phyloP scores from a whole-genome alignment of 2,797 vertebrate genomes.

The Mormyrops attenuatus region DNA sequence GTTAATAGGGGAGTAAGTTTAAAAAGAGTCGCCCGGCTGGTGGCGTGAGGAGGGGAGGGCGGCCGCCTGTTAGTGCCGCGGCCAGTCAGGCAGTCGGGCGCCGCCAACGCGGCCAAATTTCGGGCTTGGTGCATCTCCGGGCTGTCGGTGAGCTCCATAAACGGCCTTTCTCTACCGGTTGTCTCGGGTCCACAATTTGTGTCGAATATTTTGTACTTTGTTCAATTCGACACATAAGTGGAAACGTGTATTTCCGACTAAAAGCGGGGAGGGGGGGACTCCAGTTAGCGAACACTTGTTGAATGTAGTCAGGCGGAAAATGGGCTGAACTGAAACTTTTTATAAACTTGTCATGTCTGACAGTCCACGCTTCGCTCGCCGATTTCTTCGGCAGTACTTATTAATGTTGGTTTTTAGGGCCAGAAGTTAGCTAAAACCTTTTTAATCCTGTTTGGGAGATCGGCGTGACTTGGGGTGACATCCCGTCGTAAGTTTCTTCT shows the following conservation, averaged over 20 bases:
- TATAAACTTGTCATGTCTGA: slow-evolving; percentile 14
- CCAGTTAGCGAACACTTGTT: not conserved
- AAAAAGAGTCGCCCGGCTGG: not conserved
- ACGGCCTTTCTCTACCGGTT: not conserved
- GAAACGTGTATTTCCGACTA: not conserved
- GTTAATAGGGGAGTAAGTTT: not conserved
- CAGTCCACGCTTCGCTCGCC: not conserved
- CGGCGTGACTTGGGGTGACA: not conserved
- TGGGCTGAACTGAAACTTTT: slow-evolving; percentile 7
- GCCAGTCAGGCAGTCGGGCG: not conserved
- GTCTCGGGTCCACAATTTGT: not conserved
- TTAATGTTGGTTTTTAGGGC: not conserved
- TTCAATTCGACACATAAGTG: not conserved
- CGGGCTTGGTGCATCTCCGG: not conserved
- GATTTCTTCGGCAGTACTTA: not conserved
- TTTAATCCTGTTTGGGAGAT: not conserved
- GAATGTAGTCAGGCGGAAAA: slow-evolving; percentile 12
- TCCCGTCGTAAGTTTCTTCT: slow-evolving; percentile 8
- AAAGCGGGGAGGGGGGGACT: not conserved
- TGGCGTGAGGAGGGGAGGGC: not conserved
- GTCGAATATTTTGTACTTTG: not conserved
- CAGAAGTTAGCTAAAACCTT: not conserved
- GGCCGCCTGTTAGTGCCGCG: not conserved
- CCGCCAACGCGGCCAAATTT: not conserved
- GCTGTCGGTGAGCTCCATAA: not conserved